phyloP scores from a whole-genome alignment of 2,888 invertebrate species.

The Zhengitettix transpicula region DNA sequence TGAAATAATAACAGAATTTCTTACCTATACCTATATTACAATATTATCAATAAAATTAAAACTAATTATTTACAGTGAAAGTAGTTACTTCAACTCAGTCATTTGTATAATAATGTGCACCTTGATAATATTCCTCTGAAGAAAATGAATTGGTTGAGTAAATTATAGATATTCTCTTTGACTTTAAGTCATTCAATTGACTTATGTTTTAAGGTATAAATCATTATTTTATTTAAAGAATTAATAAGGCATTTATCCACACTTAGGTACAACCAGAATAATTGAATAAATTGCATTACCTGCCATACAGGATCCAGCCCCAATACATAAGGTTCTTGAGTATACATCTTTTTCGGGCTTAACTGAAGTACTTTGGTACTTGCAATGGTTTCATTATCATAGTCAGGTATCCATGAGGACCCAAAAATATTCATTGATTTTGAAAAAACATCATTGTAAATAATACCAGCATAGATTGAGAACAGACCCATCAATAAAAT shows the following conservation, averaged over 20 bases:
- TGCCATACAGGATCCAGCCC: constrained; percentile 62
- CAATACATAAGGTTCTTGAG: constrained; percentile 42
- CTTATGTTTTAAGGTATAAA: too few relatives aligned
- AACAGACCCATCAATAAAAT: constrained; percentile 63
- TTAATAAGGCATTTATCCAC: too few relatives aligned
- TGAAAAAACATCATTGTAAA: constrained; percentile 68
- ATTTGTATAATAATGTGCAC: too few relatives aligned
- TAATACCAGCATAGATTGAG: constrained; percentile 58
- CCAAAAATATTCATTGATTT: constrained; percentile 59
- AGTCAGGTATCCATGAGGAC: constrained; percentile 36
- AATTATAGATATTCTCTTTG: too few relatives aligned
- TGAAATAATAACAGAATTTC: not conserved
- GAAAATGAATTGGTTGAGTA: too few relatives aligned
- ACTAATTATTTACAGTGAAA: not conserved
- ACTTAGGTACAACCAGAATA: too few relatives aligned
- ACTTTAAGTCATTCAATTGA: too few relatives aligned
- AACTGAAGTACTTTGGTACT: constrained; percentile 25
- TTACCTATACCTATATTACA: not conserved
- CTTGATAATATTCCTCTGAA: too few relatives aligned
- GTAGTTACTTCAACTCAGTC: too few relatives aligned
- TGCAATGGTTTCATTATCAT: constrained; percentile 24
- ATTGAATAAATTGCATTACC: constrained; percentile 19
- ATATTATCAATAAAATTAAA: not conserved
- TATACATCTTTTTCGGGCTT: constrained; percentile 28
- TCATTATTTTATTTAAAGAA: too few relatives aligned